Base-by-base conservation (phyloP, 2,888 invertebrate genomes). In the Nomada ferruginata region DNA sequence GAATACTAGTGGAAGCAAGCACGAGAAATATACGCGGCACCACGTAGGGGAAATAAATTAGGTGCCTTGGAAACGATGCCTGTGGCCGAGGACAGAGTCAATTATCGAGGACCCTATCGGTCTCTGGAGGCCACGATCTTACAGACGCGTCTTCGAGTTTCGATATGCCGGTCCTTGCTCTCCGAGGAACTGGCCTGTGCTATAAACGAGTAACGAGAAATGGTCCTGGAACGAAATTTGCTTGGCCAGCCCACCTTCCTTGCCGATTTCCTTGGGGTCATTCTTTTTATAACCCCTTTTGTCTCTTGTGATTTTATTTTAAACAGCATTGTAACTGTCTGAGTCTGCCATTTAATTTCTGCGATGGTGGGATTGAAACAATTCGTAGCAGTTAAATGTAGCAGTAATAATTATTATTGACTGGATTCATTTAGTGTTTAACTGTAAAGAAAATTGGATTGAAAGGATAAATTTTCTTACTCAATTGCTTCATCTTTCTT, bases 51-150 rank as follows among this genome's bases (percentile, higher is more conserved):
- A 90, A 83, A 91, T 89, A 90, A 91, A 91, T 89, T 90, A 90
- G 86, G 79, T 84, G 76, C 61, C 80, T 83, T 69, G 86, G 76
- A 85, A 90, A 89, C 79, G 85, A 90, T 88, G 76, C 79, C 74
- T 76, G 79, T 73, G 85, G 79, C 85, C 84, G 88, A 91, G 89
- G 91, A 91, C 89, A 89, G 88, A 91, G 90, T 90, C 91, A 91
- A 91, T 91, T 91, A 91, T 91, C 90, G 90, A 88, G 80, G 79
- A 89, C 77, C 80, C 80, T 87, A 86, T 85, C 79, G 85, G 84
- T 90, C 89, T 89, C 89, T 44, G 26, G 87, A 76, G 89, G 74
- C 79, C 64, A 79, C 77, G 79, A 76, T 85, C 84, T 85, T 80
- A 78, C 72, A 71, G 79, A 76, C 42, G 81, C 84, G 80, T 82